Base-by-base conservation (phyloP, 2,888 invertebrate species). In the Agelastica alni region DNA sequence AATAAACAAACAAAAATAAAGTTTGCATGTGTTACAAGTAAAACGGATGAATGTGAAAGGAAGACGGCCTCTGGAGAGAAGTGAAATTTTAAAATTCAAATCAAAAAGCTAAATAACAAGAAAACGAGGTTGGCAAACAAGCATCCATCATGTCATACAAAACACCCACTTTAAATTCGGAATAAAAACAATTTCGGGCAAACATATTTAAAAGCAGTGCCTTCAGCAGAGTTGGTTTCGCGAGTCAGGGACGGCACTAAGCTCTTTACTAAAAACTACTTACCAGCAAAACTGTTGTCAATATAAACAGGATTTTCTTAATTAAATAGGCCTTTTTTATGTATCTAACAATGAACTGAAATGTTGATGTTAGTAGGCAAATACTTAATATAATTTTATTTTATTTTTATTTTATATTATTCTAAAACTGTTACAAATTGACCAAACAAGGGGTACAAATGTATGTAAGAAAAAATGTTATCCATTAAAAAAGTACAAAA, bases 131-230 rank as follows among this genome's bases (percentile, higher is more conserved):
- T 71, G 64, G 67, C 67, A 72, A 73, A 73, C 71, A 72, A 65
- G 69, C 73, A 75, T 75, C 73, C 74, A 74, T 75, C 75, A 75
- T 75, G 74, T 74, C 72, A 67, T 70, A 69, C 70, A 69, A 70
- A 72, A 69, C 74, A 75, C 65, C 73, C 74, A 75, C 75, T 76
- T 75, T 73, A 75, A 75, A 75, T 76, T 75, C 75, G 71, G 72
- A 76, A 76, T 76, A 76, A 76, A 76, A 76, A 76, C 76, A 76
- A 76, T 76, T 76, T 75, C 71, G 69, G 63, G 71, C 72, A 76
- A 75, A 75, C 75, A 75, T 75, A 76, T 76, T 76, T 75, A 74
- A 75, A 76, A 75, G 73, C 73, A 65, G 66, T 67, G 73, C 74
- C 74, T 70, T 71, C 70, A 70, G 74, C 70, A 64, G 65, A 66